A percentile compares a stretch with the other conserved stretches of the same genome.
Evolutionary conservation across 2,888 invertebrate genomes (phyloP).

Genomic region (Xylota sylvarum): DNA sequence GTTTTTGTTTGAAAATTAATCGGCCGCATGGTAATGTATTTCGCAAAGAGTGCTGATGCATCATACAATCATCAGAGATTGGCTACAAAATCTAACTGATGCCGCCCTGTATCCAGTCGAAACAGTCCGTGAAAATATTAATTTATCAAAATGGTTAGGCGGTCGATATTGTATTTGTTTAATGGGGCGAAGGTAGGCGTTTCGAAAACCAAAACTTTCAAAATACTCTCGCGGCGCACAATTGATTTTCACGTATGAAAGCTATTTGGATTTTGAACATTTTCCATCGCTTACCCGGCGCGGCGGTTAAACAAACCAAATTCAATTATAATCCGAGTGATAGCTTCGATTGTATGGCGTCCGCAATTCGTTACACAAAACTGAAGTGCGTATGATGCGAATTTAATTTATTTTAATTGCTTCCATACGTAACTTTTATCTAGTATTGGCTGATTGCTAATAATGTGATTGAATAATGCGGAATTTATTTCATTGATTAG

Average conservation of each 20-base stretch:
- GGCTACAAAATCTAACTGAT: not conserved
- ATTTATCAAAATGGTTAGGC: not conserved
- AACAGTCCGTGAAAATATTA: not conserved
- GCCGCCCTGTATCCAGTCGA: not conserved
- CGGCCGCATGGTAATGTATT: slow-evolving; percentile 1
- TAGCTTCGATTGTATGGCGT: not conserved
- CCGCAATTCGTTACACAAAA: not conserved
- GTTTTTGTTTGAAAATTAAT: slow-evolving; percentile 7
- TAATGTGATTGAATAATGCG: slow-evolving; percentile 32
- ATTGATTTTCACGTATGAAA: slow-evolving; percentile 4
- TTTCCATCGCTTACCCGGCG: not conserved
- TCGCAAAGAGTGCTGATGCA: slow-evolving; percentile 2
- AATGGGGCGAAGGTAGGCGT: not conserved
- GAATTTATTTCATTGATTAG: slow-evolving; percentile 26
- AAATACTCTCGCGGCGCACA: not conserved
- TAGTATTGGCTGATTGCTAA: slow-evolving; percentile 32
- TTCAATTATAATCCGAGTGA: slow-evolving; percentile 25
- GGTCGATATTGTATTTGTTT: not conserved
- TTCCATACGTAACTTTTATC: slow-evolving; percentile 19
- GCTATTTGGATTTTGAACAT: slow-evolving; percentile 15
- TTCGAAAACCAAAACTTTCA: not conserved
- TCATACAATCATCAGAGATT: slow-evolving; percentile 2
- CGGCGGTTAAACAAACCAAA: not conserved
- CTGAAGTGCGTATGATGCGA: not conserved
- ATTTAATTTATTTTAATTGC: slow-evolving; percentile 44